Base-by-base conservation (phyloP, 2,113 vertebrate species). In the Cyprinodon variegatus region DNA sequence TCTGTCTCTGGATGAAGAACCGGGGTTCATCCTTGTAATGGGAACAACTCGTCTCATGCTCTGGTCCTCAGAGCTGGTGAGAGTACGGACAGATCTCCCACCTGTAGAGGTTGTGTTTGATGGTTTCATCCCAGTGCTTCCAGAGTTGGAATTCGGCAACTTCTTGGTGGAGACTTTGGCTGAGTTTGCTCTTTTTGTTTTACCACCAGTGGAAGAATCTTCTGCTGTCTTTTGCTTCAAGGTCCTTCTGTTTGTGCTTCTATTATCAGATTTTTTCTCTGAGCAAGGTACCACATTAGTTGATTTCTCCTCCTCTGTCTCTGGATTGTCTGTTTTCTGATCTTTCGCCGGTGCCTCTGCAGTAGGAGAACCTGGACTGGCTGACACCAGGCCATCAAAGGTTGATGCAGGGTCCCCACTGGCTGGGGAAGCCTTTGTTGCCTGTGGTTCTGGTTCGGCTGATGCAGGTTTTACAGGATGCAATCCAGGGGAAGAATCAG, bases 11-110 rank as follows among this genome's bases (percentile, higher is more conserved):
- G 72, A 79, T 2, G 86, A 82, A 0, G 81, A 8, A 0, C 85
- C 79, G 74, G 90, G 87, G 83, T 74, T 90, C 60, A 91, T 84
- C 68, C 91, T 93, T 61, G 94, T 93, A 81, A 98, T 95, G 46
- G 96, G 94, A 17, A 98, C 95, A 0, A 97, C 94, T 70, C 96
- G 95, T 77, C 97, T 95, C 95, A 98, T 95, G 50, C 81, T 94
- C 83, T 95, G 93, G 6, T 90, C 95, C 90, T 98, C 96, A 0
- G 94, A 94, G 60, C 74, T 61, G 17, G 92, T 96, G 77, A 96
- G 87, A 38, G 95, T 96, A 77, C 96, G 93, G 62, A 96, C 81
- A 0, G 61, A 15, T 7, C 62, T 80, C 29, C 39, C 48, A 15
- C 67, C 0, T n/a, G 43, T 14, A 22, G 65, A 50, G 43, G 85